Percentiles rank a stretch among this genome's conserved stretches.
phyloP scores from a whole-genome alignment of 2,113 vertebrate species.

The Ptychochromis oligacanthus region DNA sequence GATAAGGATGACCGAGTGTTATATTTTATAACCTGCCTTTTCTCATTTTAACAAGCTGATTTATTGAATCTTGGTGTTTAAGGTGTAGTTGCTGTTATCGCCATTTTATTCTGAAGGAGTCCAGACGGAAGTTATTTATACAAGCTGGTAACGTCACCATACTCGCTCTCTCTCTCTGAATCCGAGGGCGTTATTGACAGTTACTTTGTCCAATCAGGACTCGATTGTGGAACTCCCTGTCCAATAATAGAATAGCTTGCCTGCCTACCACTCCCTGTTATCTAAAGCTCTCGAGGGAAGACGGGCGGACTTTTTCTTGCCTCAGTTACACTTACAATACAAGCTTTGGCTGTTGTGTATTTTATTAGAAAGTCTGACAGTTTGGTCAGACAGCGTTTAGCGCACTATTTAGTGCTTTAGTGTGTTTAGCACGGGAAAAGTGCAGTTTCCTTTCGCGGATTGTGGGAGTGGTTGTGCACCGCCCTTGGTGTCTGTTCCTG shows the following conservation, averaged over 20 bases:
- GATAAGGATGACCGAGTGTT: not conserved
- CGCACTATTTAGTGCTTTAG: not conserved
- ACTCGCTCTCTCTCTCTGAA: not conserved
- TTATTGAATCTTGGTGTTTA: not conserved
- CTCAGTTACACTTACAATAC: not conserved
- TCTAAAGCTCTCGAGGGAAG: not conserved
- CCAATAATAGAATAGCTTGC: slow-evolving; percentile 17
- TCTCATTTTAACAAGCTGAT: not conserved
- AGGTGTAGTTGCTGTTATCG: not conserved
- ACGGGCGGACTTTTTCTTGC: fast-evolving
- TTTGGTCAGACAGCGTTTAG: not conserved
- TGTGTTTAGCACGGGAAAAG: not conserved
- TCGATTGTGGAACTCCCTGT: fast-evolving
- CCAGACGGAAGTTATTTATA: not conserved
- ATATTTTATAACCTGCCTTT: not conserved
- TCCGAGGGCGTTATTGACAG: slow-evolving; percentile 8
- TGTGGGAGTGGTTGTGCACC: not conserved
- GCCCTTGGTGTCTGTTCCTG: not conserved
- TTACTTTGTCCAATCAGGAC: slow-evolving; percentile 32
- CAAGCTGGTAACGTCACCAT: not conserved
- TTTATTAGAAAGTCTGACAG: not conserved
- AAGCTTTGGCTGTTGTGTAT: not conserved
- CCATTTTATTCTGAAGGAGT: slow-evolving; percentile 48
- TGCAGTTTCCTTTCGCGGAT: not conserved
- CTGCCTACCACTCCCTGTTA: not conserved